Conservation (phyloP, 2,888 invertebrate genomes). For the Agrochola macilenta region DNA sequence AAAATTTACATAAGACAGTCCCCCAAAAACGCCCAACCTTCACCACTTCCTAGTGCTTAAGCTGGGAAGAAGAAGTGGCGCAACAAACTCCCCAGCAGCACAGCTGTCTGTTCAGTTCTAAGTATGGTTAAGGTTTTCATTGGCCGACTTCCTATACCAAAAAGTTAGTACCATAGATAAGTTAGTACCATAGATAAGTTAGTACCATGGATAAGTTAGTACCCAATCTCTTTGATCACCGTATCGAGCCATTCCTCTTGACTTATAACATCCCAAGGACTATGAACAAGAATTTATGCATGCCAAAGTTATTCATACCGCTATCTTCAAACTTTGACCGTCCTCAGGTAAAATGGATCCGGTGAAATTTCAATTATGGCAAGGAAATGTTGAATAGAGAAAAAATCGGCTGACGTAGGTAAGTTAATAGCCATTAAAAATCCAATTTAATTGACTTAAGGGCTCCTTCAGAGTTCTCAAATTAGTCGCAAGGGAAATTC, state of each 20-base stretch:
- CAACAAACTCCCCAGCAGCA: too few relatives aligned
- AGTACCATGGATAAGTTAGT: constrained; percentile 20
- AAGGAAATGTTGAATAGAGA: constrained; percentile 43
- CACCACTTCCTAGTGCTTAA: too few relatives aligned
- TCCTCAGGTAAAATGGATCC: constrained; percentile 55
- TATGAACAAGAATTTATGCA: constrained; percentile 56
- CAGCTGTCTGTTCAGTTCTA: background rate
- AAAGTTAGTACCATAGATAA: constrained; percentile 1
- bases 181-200: constrained; percentile 2
- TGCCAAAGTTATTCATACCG: constrained; percentile 61
- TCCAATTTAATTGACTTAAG: constrained; percentile 60
- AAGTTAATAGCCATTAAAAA: constrained; percentile 52
- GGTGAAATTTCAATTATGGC: constrained; percentile 57
- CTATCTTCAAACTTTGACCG: constrained; percentile 56
- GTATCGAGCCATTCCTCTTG: constrained; percentile 43
- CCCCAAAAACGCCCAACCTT: too few relatives aligned
- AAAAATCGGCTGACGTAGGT: constrained; percentile 44
- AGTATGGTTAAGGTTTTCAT: background rate
- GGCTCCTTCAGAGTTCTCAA: constrained; percentile 30
- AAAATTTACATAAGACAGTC: too few relatives aligned
- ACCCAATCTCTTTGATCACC: constrained; percentile 43
- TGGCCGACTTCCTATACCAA: background rate
- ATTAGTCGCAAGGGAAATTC: constrained; percentile 61
- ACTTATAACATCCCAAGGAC: constrained; percentile 52
- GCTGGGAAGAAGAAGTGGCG: too few relatives aligned